phyloP scores from a whole-genome alignment of 30 jellyfish, hydroid and myxozoan species.

The Hydractinia echinata region DNA sequence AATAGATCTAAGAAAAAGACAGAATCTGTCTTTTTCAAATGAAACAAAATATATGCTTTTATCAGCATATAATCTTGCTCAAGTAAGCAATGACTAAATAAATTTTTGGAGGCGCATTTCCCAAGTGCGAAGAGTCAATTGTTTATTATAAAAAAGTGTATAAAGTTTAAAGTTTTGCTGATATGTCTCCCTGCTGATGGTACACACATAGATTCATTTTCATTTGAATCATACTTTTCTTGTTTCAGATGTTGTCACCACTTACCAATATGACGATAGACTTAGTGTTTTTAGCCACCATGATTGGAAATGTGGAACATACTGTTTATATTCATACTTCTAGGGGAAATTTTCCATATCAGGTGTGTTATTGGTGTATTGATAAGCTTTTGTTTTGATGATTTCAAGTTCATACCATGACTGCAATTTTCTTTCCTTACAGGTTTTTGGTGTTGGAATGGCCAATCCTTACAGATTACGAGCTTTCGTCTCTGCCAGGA shows the following conservation, averaged over 20 bases:
- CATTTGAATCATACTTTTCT: not conserved
- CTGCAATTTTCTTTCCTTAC: not conserved
- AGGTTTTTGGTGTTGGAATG: slow-evolving; percentile 90
- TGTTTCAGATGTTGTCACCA: slow-evolving; percentile 67
- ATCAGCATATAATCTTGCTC: too few species aligned
- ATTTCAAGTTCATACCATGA: not conserved
- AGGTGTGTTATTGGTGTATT: slow-evolving; percentile 31
- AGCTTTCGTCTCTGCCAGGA: slow-evolving; percentile 79
- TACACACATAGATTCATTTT: not conserved
- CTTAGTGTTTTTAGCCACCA: slow-evolving; percentile 73
- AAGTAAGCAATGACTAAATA: too few species aligned
- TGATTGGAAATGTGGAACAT: slow-evolving; percentile 82
- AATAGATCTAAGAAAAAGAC: too few species aligned
- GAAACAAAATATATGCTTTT: too few species aligned
- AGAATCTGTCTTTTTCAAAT: too few species aligned
- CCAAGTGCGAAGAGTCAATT: not conserved
- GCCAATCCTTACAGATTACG: slow-evolving; percentile 82
- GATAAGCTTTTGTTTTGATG: not conserved
- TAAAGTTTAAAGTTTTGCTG: not conserved
- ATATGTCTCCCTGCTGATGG: not conserved
- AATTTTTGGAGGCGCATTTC: too few species aligned
- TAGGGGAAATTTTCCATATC: slow-evolving; percentile 76
- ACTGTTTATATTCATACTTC: slow-evolving; percentile 68
- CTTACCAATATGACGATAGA: slow-evolving; percentile 74
- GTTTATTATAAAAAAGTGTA: not conserved